Evolutionary conservation across 1,140 invertebrate genomes (phyloP), one percentile per base, ranked within the genome.

Genomic region (Antheraea pernyi): DNA sequence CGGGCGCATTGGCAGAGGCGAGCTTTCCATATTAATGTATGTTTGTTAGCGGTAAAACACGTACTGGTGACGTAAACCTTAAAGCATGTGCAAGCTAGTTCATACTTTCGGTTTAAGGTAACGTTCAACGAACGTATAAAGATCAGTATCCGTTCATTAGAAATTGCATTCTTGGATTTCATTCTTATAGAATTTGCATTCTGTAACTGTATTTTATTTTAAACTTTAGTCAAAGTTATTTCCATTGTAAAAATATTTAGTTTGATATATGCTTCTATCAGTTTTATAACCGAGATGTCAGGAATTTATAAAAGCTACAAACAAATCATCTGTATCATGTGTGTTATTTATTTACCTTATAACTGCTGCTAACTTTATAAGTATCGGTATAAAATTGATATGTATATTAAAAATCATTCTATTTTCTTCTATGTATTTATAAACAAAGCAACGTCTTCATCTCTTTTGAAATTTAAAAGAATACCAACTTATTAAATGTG

Each of bases 1-100:
- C 82, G 83, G 88, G 84, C 88, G 89, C 88, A 89, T 89, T 89
- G 87, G 83, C 78, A 74, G 82, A 83, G 77, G 84, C 84, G 72
- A 80, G 87, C 83, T 88, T 81, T 86, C 83, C 90, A 92, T 92
- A 92, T 92, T 92, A 92, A 92, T 92, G 88, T 86, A 83, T 90
- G 86, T 91, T 92, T 91, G 90, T 91, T 91, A 91, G 90, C 88
- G 88, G 84, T 90, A 89, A 89, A 86, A 88, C 85, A 88, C 86
- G 86, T 86, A 82, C 74, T 58, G 80, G 76, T 92, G 88, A 92
- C 83, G 86, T 85, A 88, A 92, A 53, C 68, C 60, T 19, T 48
- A 66, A 85, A 76, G 83, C 78, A 91, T 91, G 83, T 74, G 82
- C 82, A 73, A 42, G 75, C 77, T 80, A 74, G 80, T 61, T 73